Evolutionary conservation across 2,113 vertebrate genomes (phyloP).

Genomic region (Cricetomys ansorgei): DNA sequence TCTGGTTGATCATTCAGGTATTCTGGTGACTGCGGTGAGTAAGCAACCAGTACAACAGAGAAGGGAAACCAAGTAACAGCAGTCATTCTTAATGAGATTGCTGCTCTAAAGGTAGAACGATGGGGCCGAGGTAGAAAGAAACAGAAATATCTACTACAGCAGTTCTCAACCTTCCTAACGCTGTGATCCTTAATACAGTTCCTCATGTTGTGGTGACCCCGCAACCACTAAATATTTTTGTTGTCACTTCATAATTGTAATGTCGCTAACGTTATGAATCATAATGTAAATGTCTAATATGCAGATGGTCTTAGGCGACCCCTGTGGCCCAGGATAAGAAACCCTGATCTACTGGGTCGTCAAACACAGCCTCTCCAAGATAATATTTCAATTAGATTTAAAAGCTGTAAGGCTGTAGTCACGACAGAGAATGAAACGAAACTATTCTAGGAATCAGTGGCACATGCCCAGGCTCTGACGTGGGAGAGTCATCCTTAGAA

Average conservation of each 20-base stretch:
- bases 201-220: too few species aligned
- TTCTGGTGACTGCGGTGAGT: neutral
- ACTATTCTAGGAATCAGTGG: neutral
- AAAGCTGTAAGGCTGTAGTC: neutral
- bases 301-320: too few species aligned
- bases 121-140: neutral
- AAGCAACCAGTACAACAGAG: neutral
- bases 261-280: too few species aligned
- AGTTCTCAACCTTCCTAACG: too few species aligned
- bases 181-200: too few species aligned
- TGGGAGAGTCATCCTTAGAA: neutral
- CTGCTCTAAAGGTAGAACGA: neutral
- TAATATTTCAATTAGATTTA: neutral
- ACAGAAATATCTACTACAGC: neutral
- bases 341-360: neutral
- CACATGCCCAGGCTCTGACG: neutral
- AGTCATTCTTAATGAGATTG: neutral
- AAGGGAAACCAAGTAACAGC: neutral
- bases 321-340: too few species aligned
- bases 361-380: neutral
- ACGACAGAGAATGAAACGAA: neutral
- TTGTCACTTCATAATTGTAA: too few species aligned
- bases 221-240: too few species aligned
- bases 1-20: neutral
- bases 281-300: too few species aligned